phyloP scores from a whole-genome alignment of 1,140 invertebrate genomes.

The Argopecten irradians region DNA sequence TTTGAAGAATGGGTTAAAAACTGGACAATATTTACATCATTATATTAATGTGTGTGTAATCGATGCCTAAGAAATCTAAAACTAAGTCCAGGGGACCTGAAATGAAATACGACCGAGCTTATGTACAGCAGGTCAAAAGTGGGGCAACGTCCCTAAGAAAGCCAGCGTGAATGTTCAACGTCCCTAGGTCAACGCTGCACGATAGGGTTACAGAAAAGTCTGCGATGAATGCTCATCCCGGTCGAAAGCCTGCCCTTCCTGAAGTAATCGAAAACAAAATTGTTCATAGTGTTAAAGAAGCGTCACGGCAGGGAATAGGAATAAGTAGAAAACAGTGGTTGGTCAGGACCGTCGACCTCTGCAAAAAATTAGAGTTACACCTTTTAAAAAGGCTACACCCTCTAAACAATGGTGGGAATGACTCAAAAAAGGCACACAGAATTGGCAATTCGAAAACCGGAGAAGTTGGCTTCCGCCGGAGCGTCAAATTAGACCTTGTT shows the following conservation, averaged over 20 bases:
- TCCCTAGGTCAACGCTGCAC: no score
- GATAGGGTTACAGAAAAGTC: no score
- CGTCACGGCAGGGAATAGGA: background rate
- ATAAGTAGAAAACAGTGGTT: conserved; percentile 14
- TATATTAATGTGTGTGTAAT: no score
- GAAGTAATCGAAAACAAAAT: conserved; percentile 28
- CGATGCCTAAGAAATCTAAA: background rate
- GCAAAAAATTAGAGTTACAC: background rate
- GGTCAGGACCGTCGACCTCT: background rate
- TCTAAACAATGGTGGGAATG: conserved; percentile 39
- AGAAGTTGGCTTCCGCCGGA: conserved; percentile 5
- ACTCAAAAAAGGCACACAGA: background rate
- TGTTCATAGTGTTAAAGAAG: background rate
- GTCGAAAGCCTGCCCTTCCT: background rate
- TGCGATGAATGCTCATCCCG: background rate
- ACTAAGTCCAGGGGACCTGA: background rate
- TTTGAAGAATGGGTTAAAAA: no score
- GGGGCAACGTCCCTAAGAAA: background rate
- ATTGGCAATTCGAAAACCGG: conserved; percentile 26
- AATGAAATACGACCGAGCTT: background rate
- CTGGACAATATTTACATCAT: no score
- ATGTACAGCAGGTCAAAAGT: background rate
- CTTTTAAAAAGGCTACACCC: conserved; percentile 42
- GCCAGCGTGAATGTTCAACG: background rate
- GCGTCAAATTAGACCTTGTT: conserved; percentile 27